phyloP scores from a whole-genome alignment of 2,113 vertebrate genomes.

The Equus quagga region DNA sequence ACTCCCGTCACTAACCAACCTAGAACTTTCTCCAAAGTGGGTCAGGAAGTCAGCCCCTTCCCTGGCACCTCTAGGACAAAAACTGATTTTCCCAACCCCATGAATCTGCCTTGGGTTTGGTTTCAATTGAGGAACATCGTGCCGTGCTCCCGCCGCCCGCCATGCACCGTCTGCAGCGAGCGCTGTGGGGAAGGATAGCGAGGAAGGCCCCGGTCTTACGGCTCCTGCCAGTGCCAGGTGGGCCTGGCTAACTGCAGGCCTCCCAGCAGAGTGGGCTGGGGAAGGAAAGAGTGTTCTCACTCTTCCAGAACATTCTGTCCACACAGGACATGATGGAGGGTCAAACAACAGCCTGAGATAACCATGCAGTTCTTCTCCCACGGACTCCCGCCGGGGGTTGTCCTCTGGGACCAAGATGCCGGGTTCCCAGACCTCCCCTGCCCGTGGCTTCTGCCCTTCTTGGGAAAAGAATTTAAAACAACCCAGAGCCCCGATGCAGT shows the following conservation, averaged over 20 bases:
- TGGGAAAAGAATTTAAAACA: neutral
- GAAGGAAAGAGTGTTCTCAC: neutral
- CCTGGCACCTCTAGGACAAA: conserved; percentile 72
- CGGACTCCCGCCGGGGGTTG: neutral
- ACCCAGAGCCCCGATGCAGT: rapidly evolving
- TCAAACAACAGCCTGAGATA: neutral
- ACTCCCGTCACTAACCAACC: conserved; percentile 24
- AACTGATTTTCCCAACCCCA: conserved; percentile 75
- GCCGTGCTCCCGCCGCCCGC: too few relatives aligned
- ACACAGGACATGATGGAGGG: neutral
- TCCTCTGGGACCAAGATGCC: neutral
- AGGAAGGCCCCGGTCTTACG: conserved; percentile 37
- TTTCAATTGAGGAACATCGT: conserved; percentile 80
- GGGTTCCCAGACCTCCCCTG: neutral
- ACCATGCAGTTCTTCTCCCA: neutral
- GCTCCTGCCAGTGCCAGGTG: neutral
- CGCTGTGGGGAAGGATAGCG: conserved; percentile 54
- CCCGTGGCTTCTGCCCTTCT: neutral
- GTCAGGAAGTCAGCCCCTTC: conserved; percentile 1
- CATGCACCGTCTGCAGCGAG: conserved; percentile 37
- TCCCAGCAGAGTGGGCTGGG: neutral
- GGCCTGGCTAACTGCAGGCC: neutral
- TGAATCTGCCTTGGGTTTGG: conserved; percentile 74
- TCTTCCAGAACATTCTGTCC: neutral
- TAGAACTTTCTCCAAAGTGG: conserved; percentile 54